Conservation (phyloP, 2,797 vertebrate genomes). For the Acridotheres tristis region DNA sequence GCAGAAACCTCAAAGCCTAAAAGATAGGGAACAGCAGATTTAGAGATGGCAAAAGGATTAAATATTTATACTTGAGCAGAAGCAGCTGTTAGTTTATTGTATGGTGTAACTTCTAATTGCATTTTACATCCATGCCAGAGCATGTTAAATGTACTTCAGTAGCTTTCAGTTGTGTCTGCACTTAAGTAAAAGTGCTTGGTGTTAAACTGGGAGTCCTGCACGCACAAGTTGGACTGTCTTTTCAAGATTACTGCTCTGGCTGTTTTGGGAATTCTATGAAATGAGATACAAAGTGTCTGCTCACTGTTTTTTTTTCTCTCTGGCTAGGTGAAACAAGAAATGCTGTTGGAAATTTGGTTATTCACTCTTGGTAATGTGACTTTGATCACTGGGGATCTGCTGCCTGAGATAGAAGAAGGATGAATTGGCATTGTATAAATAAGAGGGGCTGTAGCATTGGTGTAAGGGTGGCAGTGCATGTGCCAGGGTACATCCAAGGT, state of each 20-base stretch:
- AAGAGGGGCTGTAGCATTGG: not conserved
- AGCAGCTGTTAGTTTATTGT: not conserved
- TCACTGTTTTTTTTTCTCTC: not conserved
- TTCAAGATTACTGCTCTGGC: not conserved
- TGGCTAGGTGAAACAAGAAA: not conserved
- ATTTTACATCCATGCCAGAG: not conserved
- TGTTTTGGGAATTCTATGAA: not conserved
- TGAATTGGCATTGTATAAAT: not conserved
- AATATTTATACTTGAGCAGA: not conserved
- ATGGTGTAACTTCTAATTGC: not conserved
- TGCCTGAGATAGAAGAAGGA: not conserved
- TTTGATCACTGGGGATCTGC: not conserved
- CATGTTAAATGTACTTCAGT: not conserved
- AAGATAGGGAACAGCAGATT: not conserved
- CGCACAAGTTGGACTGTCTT: not conserved
- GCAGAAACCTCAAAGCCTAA: not conserved
- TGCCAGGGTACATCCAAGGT: accelerated
- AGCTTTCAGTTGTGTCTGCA: not conserved
- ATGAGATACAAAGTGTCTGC: not conserved
- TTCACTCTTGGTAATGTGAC: accelerated
- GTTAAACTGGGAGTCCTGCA: not conserved
- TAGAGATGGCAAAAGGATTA: not conserved
- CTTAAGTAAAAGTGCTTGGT: not conserved
- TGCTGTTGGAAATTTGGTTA: not conserved
- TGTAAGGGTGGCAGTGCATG: accelerated